Evolutionary conservation across 2,888 invertebrate species (phyloP), one percentile per base, ranked within the genome.

Genomic region (Tetrapedia diversipes): DNA sequence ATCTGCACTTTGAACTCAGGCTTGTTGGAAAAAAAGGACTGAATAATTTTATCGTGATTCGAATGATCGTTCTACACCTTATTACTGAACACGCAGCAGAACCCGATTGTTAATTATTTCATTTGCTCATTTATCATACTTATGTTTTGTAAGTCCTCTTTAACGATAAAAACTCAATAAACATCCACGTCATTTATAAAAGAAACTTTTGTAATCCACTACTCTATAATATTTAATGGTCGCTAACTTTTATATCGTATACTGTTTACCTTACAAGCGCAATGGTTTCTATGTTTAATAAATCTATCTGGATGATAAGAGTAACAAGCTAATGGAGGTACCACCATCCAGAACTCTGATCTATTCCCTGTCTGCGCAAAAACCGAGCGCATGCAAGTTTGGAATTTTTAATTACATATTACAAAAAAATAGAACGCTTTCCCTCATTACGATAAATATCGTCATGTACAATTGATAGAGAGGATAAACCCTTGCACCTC

Each of bases 11-110:
- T 4, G 3, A 7, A 7, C 1, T 14, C 45, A n/a, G 14, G 19
- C 16, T 59, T 22, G n/a, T 27, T 0, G 7, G 11, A 67, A 37
- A 29, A 14, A n/a, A 14, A 29, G 14, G 37, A 69, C 43, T 67
- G 49, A 71, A 27, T 43, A 51, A 51, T 60, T 34, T 14, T 10
- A 29, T 19, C 19, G 32, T 16, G 37, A 49, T 37, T 16, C 27
- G 32, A 47, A 7, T 47, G 34, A 34, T 61, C 61, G 11, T n/a
- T n/a, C 11, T 24, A 11, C 10, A 34, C 7, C 22, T 37, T 37
- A 4, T 14, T 19, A 22, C 4, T 6, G 8, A 22, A 24, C 14
- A 34, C 14, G 3, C 16, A 24, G 2, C 4, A 24, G 37, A 16
- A 7, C 37, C 10, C 10, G 11, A 39, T 16, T 24, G 4, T 37